These are phyloP conservation scores for Eueides isabella DNA, from an alignment of 1,140 invertebrate species.

Conservation along the genomic window DNA sequence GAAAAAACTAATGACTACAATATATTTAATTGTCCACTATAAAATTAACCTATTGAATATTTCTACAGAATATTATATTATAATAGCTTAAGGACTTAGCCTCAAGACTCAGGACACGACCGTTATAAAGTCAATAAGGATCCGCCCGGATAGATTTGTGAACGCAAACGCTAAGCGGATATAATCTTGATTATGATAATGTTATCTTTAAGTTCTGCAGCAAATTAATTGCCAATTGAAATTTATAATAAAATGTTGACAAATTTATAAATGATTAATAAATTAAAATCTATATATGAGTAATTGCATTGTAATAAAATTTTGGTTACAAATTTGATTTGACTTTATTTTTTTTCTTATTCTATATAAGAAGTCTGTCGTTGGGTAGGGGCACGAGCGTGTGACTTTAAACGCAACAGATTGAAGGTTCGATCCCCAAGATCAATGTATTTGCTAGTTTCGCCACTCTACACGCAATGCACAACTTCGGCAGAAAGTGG, in stretches of 20 bases:
- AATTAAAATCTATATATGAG: too few species aligned
- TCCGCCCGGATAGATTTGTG: constrained; percentile 1
- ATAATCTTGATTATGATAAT: neutral
- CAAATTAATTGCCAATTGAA: neutral
- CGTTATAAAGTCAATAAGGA: constrained; percentile 6
- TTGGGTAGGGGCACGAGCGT: too few species aligned
- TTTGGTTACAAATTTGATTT: too few species aligned
- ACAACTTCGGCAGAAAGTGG: too few species aligned
- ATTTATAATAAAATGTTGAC: neutral
- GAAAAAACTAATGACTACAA: neutral
- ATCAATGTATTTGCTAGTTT: too few species aligned
- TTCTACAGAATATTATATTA: neutral
- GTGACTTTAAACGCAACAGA: too few species aligned
- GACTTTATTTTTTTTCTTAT: too few species aligned
- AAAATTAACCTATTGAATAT: neutral
- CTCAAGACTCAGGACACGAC: neutral
- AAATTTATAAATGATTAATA: too few species aligned
- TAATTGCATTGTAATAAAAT: too few species aligned
- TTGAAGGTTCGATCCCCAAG: too few species aligned
- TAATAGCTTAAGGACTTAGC: neutral
- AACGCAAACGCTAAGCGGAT: constrained; percentile 5
- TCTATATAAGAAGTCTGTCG: too few species aligned
- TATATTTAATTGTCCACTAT: neutral
- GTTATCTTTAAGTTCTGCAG: neutral
- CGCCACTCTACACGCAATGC: too few species aligned